A percentile compares a stretch with the other conserved stretches of the same genome.
phyloP scores from a whole-genome alignment of 1,140 invertebrate species.

The Halotydeus destructor region DNA sequence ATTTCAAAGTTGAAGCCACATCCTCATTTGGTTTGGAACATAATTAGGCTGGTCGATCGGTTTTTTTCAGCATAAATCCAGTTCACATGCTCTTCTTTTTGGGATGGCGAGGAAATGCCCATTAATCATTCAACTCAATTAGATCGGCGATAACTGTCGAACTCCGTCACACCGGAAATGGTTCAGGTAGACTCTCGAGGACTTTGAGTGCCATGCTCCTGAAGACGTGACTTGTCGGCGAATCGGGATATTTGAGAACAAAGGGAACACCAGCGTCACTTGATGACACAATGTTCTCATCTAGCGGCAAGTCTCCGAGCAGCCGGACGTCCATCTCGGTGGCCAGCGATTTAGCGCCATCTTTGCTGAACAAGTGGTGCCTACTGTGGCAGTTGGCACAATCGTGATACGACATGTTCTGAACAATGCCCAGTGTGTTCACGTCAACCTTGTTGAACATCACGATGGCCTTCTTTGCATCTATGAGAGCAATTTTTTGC shows the following conservation, averaged over 20 bases:
- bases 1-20: no score
- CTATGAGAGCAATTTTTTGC: conserved; percentile 54
- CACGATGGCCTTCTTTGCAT: conserved; percentile 36
- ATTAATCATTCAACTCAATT: no score
- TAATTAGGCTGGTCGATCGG: no score
- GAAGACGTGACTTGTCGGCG: no score
- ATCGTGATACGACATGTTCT: conserved; percentile 48
- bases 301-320: conserved; percentile 12
- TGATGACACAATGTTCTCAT: not conserved
- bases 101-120: no score
- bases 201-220: no score
- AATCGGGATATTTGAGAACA: conserved; percentile 1
- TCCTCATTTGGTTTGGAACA: no score
- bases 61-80: no score
- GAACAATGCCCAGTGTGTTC: conserved; percentile 54
- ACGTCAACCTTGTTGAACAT: conserved; percentile 39
- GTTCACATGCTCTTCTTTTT: no score
- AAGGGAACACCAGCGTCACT: not conserved
- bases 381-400: conserved; percentile 41
- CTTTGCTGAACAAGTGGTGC: conserved; percentile 20
- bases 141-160: no score
- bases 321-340: conserved; percentile 16
- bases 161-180: no score
- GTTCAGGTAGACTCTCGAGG: no score
- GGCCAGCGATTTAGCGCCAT: conserved; percentile 18